A percentile compares a stretch with the other conserved stretches of the same genome.
phyloP scores from a whole-genome alignment of 2,113 vertebrate genomes.

The Mohoua ochrocephala region DNA sequence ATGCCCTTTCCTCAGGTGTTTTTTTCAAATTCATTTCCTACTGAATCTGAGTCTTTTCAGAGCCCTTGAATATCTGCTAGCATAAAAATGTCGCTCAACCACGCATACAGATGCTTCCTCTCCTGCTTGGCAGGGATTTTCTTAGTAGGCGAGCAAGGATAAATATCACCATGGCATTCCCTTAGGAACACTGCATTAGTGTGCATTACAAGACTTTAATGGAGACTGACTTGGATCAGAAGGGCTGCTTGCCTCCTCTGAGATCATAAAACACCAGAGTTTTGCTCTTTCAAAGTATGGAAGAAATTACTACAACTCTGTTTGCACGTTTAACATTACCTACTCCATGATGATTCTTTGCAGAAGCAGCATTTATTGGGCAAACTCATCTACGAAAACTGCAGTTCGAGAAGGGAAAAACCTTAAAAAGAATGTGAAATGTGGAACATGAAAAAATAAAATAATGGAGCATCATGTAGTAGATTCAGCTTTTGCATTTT shows the following conservation, averaged over 20 bases:
- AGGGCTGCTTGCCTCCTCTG: background rate
- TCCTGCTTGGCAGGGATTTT: slow-evolving; percentile 34
- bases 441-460: background rate
- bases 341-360: background rate
- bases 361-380: background rate
- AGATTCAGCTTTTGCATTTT: background rate
- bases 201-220: background rate
- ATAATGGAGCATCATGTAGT: background rate
- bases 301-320: background rate
- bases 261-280: background rate
- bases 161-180: slow-evolving; percentile 52
- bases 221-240: background rate
- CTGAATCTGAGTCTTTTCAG: background rate
- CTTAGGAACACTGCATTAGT: background rate
- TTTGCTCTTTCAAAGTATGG: background rate
- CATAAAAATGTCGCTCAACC: slow-evolving; percentile 1
- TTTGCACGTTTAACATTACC: background rate
- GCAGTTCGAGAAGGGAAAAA: background rate
- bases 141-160: background rate
- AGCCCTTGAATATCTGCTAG: background rate
- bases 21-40: background rate
- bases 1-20: slow-evolving; percentile 1
- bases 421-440: background rate
- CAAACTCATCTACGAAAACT: background rate
- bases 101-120: slow-evolving; percentile 18